Evolutionary conservation across 1,140 invertebrate species (phyloP).

Genomic region (Zeugodacus cucurbitae): DNA sequence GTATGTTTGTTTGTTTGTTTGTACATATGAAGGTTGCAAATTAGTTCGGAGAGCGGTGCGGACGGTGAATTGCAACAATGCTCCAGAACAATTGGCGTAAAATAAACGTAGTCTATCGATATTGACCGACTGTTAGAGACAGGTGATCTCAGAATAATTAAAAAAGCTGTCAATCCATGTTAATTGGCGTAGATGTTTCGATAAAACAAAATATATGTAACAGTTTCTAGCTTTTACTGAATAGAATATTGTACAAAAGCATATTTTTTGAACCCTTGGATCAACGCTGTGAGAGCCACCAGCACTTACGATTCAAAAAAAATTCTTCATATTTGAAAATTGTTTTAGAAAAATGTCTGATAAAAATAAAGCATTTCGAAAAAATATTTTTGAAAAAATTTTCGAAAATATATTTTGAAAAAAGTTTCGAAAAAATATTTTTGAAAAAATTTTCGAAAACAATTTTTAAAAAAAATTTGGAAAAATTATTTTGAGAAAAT

Average conservation of each 20-base stretch:
- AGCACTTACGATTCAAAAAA: too few relatives aligned
- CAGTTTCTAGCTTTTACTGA: background rate
- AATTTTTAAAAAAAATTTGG: too few relatives aligned
- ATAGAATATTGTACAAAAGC: background rate
- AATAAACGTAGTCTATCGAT: background rate
- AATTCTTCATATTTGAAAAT: too few relatives aligned
- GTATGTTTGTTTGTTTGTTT: background rate
- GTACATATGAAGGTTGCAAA: background rate
- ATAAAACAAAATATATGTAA: background rate
- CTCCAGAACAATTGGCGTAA: background rate
- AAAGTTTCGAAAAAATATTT: too few relatives aligned
- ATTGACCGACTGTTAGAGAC: background rate
- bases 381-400: too few relatives aligned
- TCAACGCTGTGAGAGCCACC: background rate
- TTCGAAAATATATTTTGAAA: too few relatives aligned
- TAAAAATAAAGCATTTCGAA: too few relatives aligned
- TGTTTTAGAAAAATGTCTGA: too few relatives aligned
- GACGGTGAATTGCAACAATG: background rate
- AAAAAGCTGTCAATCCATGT: background rate
- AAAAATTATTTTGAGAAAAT: too few relatives aligned
- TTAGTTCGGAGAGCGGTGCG: background rate
- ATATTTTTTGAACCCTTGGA: background rate
- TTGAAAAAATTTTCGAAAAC: background rate
- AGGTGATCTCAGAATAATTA: slow-evolving; percentile 1
- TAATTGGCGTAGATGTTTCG: background rate